Conservation (phyloP, 2,888 invertebrate genomes). For the Drosophila lutescens region DNA sequence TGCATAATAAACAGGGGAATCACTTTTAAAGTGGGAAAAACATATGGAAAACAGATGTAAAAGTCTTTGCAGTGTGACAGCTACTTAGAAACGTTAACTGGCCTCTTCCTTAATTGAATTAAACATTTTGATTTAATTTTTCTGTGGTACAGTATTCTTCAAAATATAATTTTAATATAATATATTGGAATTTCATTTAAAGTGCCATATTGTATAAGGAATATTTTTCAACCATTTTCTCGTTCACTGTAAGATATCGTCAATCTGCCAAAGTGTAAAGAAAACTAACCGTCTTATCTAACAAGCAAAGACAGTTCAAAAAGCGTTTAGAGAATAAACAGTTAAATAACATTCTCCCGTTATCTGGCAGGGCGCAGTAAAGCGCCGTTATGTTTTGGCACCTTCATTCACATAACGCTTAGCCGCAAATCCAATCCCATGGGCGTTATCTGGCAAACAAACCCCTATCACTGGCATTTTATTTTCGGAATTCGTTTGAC, state of each 20-base stretch:
- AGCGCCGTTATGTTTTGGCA: constrained; percentile 24
- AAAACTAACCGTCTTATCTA: constrained; percentile 8
- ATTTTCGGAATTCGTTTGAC: constrained; percentile 19
- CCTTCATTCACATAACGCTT: constrained; percentile 32
- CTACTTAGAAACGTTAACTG: not conserved
- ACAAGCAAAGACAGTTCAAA: not conserved
- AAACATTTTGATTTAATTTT: too few species aligned
- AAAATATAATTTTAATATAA: too few species aligned
- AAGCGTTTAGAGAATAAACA: constrained; percentile 22
- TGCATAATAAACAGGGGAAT: constrained; percentile 22
- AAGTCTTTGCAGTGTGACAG: not conserved
- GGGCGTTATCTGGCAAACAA: constrained; percentile 30
- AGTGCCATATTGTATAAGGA: too few species aligned
- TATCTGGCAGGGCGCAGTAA: constrained; percentile 9
- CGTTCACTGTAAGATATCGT: not conserved
- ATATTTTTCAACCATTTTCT: not conserved
- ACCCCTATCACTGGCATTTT: constrained; percentile 24
- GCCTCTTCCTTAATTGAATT: too few species aligned
- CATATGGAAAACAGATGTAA: constrained; percentile 3
- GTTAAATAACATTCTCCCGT: constrained; percentile 22
- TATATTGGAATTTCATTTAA: too few species aligned
- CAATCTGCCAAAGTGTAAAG: not conserved
- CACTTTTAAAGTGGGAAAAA: constrained; percentile 16
- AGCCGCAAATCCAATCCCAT: constrained; percentile 18
- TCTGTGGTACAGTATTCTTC: too few species aligned